These are phyloP conservation scores for Trachelus tabidus DNA, from an alignment of 2,888 invertebrate genomes.

Conservation along the genomic window DNA sequence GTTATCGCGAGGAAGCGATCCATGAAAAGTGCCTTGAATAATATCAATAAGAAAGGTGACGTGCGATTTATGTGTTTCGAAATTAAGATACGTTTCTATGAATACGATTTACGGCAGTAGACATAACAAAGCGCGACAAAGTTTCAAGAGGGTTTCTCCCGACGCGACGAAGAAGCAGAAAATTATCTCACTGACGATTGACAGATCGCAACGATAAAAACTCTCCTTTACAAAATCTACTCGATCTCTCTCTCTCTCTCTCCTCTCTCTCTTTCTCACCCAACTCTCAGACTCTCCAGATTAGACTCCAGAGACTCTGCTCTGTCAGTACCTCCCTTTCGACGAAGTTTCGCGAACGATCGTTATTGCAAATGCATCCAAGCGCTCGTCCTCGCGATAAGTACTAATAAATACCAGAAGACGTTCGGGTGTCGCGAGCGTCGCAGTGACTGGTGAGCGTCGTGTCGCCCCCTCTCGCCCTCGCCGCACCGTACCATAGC, in stretches of 20 bases:
- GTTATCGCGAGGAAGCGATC: not conserved
- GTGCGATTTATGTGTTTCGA: not conserved
- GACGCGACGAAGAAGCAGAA: not conserved
- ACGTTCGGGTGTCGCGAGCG: slow-evolving; percentile 64
- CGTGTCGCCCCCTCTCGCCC: slow-evolving; percentile 44
- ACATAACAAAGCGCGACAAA: not conserved
- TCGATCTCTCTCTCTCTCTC: not conserved
- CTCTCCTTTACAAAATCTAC: not conserved
- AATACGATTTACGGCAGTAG: not conserved
- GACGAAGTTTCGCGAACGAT: slow-evolving; percentile 2
- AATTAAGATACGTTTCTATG: not conserved
- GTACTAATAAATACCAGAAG: slow-evolving; percentile 53
- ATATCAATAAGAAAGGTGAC: not conserved
- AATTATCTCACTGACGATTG: not conserved
- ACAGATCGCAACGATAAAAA: not conserved
- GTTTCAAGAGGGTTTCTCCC: not conserved
- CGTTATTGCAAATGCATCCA: slow-evolving; percentile 20
- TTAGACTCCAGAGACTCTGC: not conserved
- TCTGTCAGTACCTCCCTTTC: not conserved
- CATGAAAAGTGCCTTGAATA: not conserved
- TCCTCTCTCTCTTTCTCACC: not conserved
- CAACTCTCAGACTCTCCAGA: not conserved
- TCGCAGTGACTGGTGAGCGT: slow-evolving; percentile 65
- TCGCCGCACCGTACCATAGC: slow-evolving; percentile 16
- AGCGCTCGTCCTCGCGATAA: slow-evolving; percentile 26